These are phyloP conservation scores for Tor tambroides DNA, from an alignment of 2,113 vertebrate genomes.

Conservation along the genomic window DNA sequence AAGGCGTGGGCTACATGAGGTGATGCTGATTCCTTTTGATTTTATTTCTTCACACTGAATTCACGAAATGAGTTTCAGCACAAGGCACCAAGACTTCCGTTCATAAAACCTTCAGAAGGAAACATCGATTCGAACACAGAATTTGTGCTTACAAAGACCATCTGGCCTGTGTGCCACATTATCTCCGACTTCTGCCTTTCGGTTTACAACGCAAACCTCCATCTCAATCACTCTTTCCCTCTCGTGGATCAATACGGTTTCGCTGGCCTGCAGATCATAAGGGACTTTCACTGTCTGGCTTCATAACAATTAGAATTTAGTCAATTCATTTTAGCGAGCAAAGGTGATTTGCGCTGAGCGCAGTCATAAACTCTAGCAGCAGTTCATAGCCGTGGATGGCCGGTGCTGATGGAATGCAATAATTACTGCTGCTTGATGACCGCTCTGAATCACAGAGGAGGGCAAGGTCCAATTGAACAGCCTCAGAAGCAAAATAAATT, in stretches of 20 bases:
- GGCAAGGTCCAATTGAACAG: conserved; percentile 18
- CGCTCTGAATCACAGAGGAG: not conserved
- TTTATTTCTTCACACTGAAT: not conserved
- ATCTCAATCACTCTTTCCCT: not conserved
- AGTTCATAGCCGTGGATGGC: not conserved
- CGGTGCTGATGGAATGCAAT: conserved; percentile 1
- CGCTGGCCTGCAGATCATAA: not conserved
- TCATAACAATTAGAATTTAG: conserved; percentile 48
- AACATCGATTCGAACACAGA: conserved; percentile 18
- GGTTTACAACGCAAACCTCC: conserved; percentile 13
- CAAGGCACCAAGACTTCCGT: not conserved
- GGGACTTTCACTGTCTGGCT: conserved; percentile 12
- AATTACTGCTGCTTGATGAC: conserved; percentile 34
- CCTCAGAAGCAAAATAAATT: not conserved
- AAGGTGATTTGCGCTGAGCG: not conserved
- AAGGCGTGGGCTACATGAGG: not conserved
- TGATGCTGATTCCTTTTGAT: not conserved
- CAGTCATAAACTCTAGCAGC: conserved; percentile 19
- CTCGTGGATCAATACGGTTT: conserved; percentile 46
- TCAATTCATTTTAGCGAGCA: conserved; percentile 19
- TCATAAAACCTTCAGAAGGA: not conserved
- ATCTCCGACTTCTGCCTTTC: not conserved
- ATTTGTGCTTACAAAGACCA: conserved; percentile 27
- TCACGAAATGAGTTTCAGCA: not conserved
- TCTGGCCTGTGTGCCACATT: not conserved